Percentiles rank a stretch among this genome's conserved stretches.
Evolutionary conservation across 1,140 invertebrate genomes (phyloP).

Genomic region (Caenorhabditis remanei): DNA sequence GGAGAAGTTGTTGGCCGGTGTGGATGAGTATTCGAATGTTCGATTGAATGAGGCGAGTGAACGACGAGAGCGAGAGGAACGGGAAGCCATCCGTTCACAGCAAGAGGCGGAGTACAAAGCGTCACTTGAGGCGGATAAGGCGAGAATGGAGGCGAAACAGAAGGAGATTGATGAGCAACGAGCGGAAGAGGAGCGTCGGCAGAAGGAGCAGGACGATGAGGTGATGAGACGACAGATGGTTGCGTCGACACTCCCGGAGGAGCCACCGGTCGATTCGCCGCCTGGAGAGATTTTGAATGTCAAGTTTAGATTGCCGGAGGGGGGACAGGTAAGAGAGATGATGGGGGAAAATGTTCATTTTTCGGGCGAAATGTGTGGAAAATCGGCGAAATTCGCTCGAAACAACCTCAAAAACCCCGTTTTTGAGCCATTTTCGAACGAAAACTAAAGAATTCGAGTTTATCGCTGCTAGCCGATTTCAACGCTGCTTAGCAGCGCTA

Average conservation of each 20-base stretch:
- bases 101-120: constrained; percentile 35
- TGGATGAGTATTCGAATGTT: constrained; percentile 36
- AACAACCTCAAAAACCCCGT: no score
- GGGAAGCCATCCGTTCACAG: constrained; percentile 53
- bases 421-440: no score
- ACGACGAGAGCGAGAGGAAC: constrained; percentile 40
- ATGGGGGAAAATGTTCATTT: not conserved
- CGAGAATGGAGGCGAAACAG: constrained; percentile 39
- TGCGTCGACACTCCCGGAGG: constrained; percentile 45
- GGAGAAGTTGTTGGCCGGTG: constrained; percentile 33
- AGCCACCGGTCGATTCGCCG: constrained; percentile 46
- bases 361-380: no score
- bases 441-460: no score
- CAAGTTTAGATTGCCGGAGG: constrained; percentile 60
- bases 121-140: constrained; percentile 53
- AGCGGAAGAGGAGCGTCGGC: constrained; percentile 34
- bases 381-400: no score
- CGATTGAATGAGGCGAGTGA: constrained; percentile 35
- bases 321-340: constrained; percentile 27
- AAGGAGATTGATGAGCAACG: constrained; percentile 56
- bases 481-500: no score
- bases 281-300: constrained; percentile 32
- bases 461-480: no score
- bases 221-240: not conserved
- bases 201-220: constrained; percentile 42